phyloP scores from a whole-genome alignment of 2,113 vertebrate genomes.

The Urocolius indicus region DNA sequence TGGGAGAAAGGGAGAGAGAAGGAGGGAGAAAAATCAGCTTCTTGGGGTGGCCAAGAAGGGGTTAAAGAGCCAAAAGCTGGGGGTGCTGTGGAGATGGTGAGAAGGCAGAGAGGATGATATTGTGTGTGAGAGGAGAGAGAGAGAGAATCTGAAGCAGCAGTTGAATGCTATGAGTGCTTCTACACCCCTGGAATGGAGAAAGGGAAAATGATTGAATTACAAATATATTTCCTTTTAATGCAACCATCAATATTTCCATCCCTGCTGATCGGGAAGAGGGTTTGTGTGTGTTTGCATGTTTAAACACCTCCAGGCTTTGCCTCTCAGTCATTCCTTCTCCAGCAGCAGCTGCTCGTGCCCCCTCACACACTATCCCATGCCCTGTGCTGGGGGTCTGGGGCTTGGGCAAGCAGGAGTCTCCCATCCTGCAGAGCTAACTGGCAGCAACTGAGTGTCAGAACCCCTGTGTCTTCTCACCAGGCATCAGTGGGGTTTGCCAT shows the following conservation, averaged over 20 bases:
- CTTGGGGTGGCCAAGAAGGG: neutral
- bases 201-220: slow-evolving; percentile 70
- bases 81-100: neutral
- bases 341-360: neutral
- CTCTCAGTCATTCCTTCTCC: neutral
- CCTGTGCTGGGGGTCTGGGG: neutral
- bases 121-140: neutral
- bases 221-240: slow-evolving; percentile 71
- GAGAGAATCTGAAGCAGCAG: slow-evolving; percentile 6
- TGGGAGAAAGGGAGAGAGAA: neutral
- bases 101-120: neutral
- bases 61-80: neutral
- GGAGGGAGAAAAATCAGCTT: neutral
- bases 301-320: neutral
- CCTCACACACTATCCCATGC: neutral
- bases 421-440: neutral
- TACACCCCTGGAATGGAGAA: slow-evolving; percentile 47
- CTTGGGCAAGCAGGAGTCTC: no score
- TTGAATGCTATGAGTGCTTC: slow-evolving; percentile 56
- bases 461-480: fast-evolving
- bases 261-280: slow-evolving; percentile 47
- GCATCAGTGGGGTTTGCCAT: neutral
- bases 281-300: slow-evolving; percentile 27
- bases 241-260: slow-evolving; percentile 66
- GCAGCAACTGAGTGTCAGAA: neutral